Percentiles rank a stretch among this genome's conserved stretches.
Evolutionary conservation across 2,888 invertebrate species (phyloP).

Genomic region (Nymphalis urticae): DNA sequence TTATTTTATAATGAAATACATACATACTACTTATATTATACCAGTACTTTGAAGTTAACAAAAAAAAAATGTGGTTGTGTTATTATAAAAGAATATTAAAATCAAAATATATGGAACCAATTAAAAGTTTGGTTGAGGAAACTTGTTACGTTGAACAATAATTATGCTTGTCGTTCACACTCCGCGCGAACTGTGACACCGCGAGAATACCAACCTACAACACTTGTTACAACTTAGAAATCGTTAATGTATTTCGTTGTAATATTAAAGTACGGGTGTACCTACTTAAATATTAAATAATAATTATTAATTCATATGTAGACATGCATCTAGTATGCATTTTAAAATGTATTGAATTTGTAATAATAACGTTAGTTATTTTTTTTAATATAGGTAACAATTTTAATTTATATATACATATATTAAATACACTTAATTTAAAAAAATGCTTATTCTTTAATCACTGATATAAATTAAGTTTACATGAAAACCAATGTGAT

Average conservation of each 20-base stretch:
- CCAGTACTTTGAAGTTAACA: no score
- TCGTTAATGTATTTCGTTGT: neutral
- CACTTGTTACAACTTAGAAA: conserved; percentile 15
- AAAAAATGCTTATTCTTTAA: no score
- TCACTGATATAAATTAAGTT: no score
- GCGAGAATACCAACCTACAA: conserved; percentile 15
- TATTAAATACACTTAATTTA: no score
- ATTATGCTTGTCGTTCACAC: conserved; percentile 25
- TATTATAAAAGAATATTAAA: conserved; percentile 5
- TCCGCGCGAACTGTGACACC: conserved; percentile 14
- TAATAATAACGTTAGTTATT: neutral
- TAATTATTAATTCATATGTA: neutral
- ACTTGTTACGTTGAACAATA: conserved; percentile 18
- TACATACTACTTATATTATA: no score
- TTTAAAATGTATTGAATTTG: neutral
- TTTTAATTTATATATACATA: neutral
- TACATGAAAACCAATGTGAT: no score
- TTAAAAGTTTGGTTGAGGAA: conserved; percentile 52
- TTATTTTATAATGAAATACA: no score
- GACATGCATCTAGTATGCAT: no score
- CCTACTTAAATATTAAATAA: neutral
- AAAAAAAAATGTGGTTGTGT: neutral
- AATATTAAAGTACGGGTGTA: neutral
- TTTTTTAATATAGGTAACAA: neutral
- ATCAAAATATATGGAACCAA: conserved; percentile 51